phyloP scores from a whole-genome alignment of 1,140 invertebrate species.

The Panagrolaimus sp. region DNA sequence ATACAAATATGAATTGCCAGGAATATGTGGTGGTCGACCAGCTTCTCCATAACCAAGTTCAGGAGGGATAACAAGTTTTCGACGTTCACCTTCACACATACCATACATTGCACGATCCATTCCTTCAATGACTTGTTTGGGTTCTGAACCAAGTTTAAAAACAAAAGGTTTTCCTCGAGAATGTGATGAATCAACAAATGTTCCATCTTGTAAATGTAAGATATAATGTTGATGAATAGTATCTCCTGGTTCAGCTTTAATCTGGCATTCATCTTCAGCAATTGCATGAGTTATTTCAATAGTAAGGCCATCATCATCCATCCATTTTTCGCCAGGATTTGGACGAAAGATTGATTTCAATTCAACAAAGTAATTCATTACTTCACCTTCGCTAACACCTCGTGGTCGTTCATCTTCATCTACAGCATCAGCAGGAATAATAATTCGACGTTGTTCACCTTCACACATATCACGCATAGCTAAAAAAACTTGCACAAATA shows the following conservation, averaged over 20 bases:
- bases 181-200: constrained; percentile 62
- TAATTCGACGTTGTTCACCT: constrained; percentile 50
- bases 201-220: constrained; percentile 60
- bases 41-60: constrained; percentile 61
- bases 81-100: constrained; percentile 63
- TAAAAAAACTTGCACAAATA: no score
- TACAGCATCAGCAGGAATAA: constrained; percentile 37
- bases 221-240: constrained; percentile 54
- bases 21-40: constrained; percentile 61
- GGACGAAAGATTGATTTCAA: constrained; percentile 55
- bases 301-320: constrained; percentile 53
- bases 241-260: constrained; percentile 41
- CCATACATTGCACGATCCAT: constrained; percentile 55
- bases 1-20: constrained; percentile 55
- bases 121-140: constrained; percentile 59
- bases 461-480: constrained; percentile 46
- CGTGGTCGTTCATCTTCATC: constrained; percentile 46
- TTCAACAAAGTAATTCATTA: constrained; percentile 47
- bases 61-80: constrained; percentile 62
- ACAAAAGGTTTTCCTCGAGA: constrained; percentile 61
- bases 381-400: constrained; percentile 26
- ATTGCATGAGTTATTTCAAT: constrained; percentile 49
- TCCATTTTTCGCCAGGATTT: constrained; percentile 49
- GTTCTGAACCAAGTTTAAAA: constrained; percentile 62
- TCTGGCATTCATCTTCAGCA: constrained; percentile 22